Evolutionary conservation across 64 coral and sea anemone species (phyloP), one percentile per base, ranked within the genome.

Genomic region (Montipora efflorescens): DNA sequence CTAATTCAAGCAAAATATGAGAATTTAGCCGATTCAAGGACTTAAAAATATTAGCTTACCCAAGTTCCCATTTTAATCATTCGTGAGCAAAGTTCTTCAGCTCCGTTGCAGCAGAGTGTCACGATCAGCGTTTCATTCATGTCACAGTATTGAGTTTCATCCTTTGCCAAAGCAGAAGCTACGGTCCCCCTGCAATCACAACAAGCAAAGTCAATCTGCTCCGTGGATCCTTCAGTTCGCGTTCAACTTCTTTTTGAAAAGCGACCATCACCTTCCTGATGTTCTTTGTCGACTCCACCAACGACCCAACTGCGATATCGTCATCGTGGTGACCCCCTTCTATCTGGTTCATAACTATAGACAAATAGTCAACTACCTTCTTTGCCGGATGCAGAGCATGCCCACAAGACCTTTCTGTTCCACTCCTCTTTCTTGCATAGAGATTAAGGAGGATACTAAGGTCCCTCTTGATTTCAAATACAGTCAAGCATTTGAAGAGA

Each of bases 391-490:
- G 43, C 1, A 44, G 25, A 19, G 14, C 13, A 49, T 46, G 15
- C 4, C 16, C 14, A 22, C 45, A 71, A 23, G 1, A 3, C 8
- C 2, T 47, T 67, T 72, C 44, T 59, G 14, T 5, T 48, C 8
- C 45, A 50, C 47, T 16, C n/a, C 47, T 86, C 82, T 51, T 50
- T 86, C 82, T 86, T 8, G 82, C 14, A 20, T 86, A 86, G 66
- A 50, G 20, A 71, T 86, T 7, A 7, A 86, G 46, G 21, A 86
- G 66, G 71, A 86, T 1, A 6, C 8, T 86, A 8, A 86, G 19
- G 68, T 71, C n/a, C 3, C 82, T 69, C 45, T 71, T 86, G 43
- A 71, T 22, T 71, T 86, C 64, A 16, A 49, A 86, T n/a, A 1
- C 45, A 7, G 66, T 72, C 46, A 72, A 48, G 43, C 5, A 16